Base-by-base conservation (phyloP, 2,888 invertebrate species). In the Conus canariensis region DNA sequence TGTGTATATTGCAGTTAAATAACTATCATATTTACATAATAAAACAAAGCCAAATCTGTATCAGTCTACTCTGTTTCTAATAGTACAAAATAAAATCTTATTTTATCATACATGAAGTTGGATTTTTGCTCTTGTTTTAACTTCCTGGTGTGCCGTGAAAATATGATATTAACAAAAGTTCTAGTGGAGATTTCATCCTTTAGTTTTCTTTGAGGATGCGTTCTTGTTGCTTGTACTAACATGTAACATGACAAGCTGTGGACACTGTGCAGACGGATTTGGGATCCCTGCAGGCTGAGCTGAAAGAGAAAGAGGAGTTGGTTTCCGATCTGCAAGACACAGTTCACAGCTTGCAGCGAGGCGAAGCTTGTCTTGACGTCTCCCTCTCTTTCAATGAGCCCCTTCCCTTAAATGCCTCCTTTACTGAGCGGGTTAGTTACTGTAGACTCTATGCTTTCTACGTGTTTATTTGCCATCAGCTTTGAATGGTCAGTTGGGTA, bases 291-390 rank as follows among this genome's bases (percentile, higher is more conserved):
- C 88, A 90, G 85, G 70, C 80, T 12, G 90, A 93, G 88, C 67
- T 92, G 77, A 90, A 92, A 83, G 93, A 93, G 77, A 93, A 90
- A 85, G 92, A 93, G 30, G 93, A 93, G 83, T 90, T 93, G 60
- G 87, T 93, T 91, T 95, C 96, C 74, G 93, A 97, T 80, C 92
- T 97, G 83, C 94, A 94, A 9, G 93, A 92, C 90, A 93, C 88
- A 90, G 92, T 88, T 64, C 91, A 88, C 91, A 92, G 87, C 91
- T 91, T 90, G 91, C 92, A 90, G 88, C 92, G 89, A 88, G 93
- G 92, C 74, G 93, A 89, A 90, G 92, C 88, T 86, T 92, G 87
- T 90, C 93, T 90, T n/a, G 92, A 91, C 85, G 91, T 92, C 58
- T 93, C 90, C 59, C 92, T 92, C 90, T 92, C 92, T 64, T 90